Evolutionary conservation across 2,113 vertebrate species (phyloP).

Genomic region (Danio rerio): GRCz12tu NC_133182.1:45241001-45241500

Average conservation of each 20-base stretch:
- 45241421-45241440: slow-evolving; percentile 33
- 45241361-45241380: background rate
- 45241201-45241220: background rate
- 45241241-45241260: background rate
- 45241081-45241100: no score
- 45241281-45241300: background rate
- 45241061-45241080: no score
- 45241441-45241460: slow-evolving; percentile 28
- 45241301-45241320: slow-evolving; percentile 9
- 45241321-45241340: background rate
- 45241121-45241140: no score
- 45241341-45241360: slow-evolving; percentile 15
- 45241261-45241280: background rate
- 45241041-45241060: no score
- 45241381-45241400: slow-evolving; percentile 21
- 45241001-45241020: no score
- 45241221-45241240: background rate
- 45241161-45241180: no score
- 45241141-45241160: no score
- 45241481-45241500: slow-evolving; percentile 5
- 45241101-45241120: no score
- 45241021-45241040: no score
- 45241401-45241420: slow-evolving; percentile 28
- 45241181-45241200: background rate
- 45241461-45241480: slow-evolving; percentile 1